Evolutionary conservation across 2,888 invertebrate species (phyloP), one percentile per base, ranked within the genome.

Genomic region (Drosophila acutilabella): DNA sequence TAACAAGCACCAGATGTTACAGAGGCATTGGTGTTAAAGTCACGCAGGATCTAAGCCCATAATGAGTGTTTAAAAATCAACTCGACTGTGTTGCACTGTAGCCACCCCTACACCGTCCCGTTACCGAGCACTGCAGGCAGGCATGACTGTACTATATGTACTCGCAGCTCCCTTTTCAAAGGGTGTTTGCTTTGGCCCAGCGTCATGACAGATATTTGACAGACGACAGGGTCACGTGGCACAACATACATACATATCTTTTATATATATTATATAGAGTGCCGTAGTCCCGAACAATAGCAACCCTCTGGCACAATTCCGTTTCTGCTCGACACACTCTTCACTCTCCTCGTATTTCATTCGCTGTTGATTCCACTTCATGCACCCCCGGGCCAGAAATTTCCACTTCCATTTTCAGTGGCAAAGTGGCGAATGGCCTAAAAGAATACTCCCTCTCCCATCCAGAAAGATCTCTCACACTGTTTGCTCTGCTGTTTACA

Each of bases 211-310:
- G 61, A 61, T 64, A 60, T 58, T 56, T 54, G 68, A 64, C 68
- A 68, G 74, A 64, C 57, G 75, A 50, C 64, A 54, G 60, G 74
- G 73, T 77, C 76, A 69, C 76, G 77, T 69, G 77, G 64, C 40
- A 40, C 48, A 18, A 54, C 51, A 33, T 50, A 71, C 33, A 48
- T 33, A 30, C 8, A 26, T 26, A 45, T 4, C 8, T 11, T 14
- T 36, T 36, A 4, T 36, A 36, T 36, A 36, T 36, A 36, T 36
- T 36, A 36, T 30, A 30, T 30, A 30, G 30, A 7, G 30, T 30
- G 36, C 5, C 7, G 36, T 36, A 36, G 36, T 36, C 36, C 13
- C 3, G 7, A 73, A 67, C 66, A 57, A 53, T 41, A 56, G 30
- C 74, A 68, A 74, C 72, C 74, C 68, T 62, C 74, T 71, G 72